Percentiles rank a stretch among this genome's conserved stretches.
Conservation (phyloP, 1,140 invertebrate genomes). For the Drosophila neocordata region DNA sequence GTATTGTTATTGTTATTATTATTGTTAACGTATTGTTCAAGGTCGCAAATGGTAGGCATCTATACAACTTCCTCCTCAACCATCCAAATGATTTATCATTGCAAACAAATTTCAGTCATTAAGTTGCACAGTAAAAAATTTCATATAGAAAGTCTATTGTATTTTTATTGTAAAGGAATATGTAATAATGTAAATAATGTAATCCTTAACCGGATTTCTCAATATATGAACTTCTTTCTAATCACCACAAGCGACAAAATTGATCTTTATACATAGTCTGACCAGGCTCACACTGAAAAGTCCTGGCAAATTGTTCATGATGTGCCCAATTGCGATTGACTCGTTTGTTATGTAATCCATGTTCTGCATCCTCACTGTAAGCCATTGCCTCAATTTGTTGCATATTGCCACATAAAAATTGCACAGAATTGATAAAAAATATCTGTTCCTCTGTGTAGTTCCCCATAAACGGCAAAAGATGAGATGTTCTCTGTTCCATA, state of each 20-base stretch:
- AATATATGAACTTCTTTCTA: no score
- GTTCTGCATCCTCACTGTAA: slow-evolving; percentile 29
- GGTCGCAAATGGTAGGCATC: slow-evolving; percentile 38
- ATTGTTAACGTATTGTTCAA: slow-evolving; percentile 33
- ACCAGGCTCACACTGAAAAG: slow-evolving; percentile 47
- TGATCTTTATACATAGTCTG: slow-evolving; percentile 43
- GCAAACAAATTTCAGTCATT: not conserved
- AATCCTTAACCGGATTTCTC: no score
- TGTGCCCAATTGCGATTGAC: slow-evolving; percentile 64
- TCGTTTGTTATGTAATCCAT: slow-evolving; percentile 56
- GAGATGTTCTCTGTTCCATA: slow-evolving; percentile 17
- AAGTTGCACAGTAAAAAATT: not conserved
- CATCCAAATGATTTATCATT: not conserved
- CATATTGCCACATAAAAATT: slow-evolving; percentile 62
- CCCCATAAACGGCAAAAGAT: not conserved
- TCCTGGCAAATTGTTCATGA: slow-evolving; percentile 52
- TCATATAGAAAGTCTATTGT: no score
- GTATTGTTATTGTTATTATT: slow-evolving; percentile 34
- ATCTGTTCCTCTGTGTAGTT: slow-evolving; percentile 42
- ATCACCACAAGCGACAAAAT: slow-evolving; percentile 52
- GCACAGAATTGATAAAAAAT: slow-evolving; percentile 65
- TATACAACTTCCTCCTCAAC: slow-evolving; percentile 25
- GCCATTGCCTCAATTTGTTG: slow-evolving; percentile 30
- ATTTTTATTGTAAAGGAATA: no score
- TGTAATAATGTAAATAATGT: no score